These are phyloP conservation scores for Archilochus colubris DNA, from an alignment of 2,113 vertebrate genomes.

Conservation along the genomic window DNA sequence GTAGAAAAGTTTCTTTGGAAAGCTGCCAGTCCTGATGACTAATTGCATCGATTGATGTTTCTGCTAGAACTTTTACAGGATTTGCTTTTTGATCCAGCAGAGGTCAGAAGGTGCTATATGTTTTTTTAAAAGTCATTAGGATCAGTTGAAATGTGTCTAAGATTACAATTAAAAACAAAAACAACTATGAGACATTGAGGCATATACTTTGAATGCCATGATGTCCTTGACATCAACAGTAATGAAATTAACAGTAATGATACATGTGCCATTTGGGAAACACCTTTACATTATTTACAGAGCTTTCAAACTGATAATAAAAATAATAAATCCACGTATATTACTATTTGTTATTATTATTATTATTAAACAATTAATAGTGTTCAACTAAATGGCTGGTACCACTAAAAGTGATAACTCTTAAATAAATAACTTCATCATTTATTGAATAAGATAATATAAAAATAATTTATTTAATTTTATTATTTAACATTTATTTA, in stretches of 20 bases:
- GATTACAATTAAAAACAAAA: neutral
- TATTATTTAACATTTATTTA: too few relatives aligned
- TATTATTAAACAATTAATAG: neutral
- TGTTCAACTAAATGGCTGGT: neutral
- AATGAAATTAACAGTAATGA: neutral
- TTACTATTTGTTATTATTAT: neutral
- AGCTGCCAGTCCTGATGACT: neutral
- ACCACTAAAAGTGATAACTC: neutral
- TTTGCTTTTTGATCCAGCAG: slow-evolving; percentile 1
- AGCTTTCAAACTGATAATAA: neutral
- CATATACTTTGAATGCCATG: neutral
- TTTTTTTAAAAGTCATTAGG: neutral
- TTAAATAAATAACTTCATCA: neutral
- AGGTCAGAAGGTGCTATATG: slow-evolving; percentile 3
- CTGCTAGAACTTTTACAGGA: neutral
- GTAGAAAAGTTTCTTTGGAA: slow-evolving; percentile 2
- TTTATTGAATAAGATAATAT: too few relatives aligned
- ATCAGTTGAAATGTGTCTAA: neutral
- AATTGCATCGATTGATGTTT: neutral
- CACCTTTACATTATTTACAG: neutral
- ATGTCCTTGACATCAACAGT: neutral
- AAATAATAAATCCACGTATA: neutral
- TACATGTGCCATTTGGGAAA: neutral
- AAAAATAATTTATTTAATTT: too few relatives aligned
- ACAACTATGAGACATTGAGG: neutral